These are phyloP conservation scores for Lepidocolaptes lacrymiger DNA, from an alignment of 2,797 vertebrate species.

Conservation along the genomic window DNA sequence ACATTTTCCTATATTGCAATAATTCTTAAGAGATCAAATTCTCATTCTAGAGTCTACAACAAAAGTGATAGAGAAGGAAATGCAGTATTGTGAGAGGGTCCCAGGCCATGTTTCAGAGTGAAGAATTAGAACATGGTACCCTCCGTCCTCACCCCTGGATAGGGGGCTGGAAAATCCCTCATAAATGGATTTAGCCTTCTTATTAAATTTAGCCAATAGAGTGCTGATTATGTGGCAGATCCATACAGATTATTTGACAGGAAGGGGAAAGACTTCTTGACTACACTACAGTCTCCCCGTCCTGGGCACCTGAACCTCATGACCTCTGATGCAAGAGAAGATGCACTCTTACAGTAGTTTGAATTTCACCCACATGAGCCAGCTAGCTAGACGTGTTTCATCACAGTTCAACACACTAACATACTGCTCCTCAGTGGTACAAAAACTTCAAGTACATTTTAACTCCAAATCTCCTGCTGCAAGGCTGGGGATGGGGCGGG, in stretches of 20 bases:
- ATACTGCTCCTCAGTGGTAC: neutral
- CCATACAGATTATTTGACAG: neutral
- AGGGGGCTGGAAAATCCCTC: neutral
- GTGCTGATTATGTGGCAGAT: neutral
- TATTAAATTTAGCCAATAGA: neutral
- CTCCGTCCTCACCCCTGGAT: fast-evolving
- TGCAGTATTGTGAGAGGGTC: neutral
- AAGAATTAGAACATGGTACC: neutral
- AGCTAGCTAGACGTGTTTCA: neutral
- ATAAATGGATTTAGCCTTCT: neutral
- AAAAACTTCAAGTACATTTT: neutral
- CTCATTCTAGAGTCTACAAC: neutral
- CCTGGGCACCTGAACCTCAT: neutral
- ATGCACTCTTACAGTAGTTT: neutral
- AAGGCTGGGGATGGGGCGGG: neutral
- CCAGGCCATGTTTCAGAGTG: neutral
- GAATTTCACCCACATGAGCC: neutral
- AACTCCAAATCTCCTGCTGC: neutral
- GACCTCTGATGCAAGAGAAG: neutral
- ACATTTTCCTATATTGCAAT: neutral
- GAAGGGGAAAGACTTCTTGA: neutral
- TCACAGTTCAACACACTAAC: neutral
- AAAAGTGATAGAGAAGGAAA: neutral
- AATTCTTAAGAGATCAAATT: neutral
- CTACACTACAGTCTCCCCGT: neutral